phyloP scores from a whole-genome alignment of 2,888 invertebrate species.

The Seira musarum region DNA sequence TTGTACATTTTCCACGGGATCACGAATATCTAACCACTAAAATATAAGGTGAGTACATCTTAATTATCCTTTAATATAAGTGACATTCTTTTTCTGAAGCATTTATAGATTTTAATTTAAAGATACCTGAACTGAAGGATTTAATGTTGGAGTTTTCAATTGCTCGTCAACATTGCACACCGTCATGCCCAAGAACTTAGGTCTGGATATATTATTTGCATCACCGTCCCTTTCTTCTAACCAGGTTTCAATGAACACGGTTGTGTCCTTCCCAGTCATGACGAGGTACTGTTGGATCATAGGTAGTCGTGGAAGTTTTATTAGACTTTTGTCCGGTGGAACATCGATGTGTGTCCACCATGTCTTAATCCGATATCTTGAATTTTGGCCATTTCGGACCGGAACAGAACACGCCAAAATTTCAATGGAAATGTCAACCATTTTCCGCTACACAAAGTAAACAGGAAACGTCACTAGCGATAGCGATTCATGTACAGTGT shows the following conservation, averaged over 20 bases:
- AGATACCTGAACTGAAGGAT: constrained; percentile 52
- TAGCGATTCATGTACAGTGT: no score
- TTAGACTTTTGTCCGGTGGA: not conserved
- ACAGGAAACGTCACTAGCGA: no score
- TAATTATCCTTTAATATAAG: not conserved
- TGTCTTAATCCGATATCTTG: constrained; percentile 44
- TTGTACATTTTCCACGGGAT: constrained; percentile 40
- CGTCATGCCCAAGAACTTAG: constrained; percentile 47
- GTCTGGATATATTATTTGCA: not conserved
- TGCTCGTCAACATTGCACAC: constrained; percentile 49
- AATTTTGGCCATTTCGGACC: constrained; percentile 17
- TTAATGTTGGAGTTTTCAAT: constrained; percentile 38
- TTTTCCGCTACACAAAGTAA: constrained; percentile 16
- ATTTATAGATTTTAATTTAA: not conserved
- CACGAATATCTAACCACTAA: constrained; percentile 51
- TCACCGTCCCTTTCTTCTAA: not conserved
- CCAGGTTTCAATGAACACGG: constrained; percentile 53
- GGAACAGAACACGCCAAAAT: constrained; percentile 45
- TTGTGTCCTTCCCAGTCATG: constrained; percentile 47
- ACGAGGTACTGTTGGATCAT: constrained; percentile 46
- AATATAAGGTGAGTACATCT: not conserved
- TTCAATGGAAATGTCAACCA: constrained; percentile 56
- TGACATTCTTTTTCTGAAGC: not conserved
- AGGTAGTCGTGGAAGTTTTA: constrained; percentile 46
- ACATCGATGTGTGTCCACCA: constrained; percentile 56